Percentiles rank a stretch among this genome's conserved stretches.
These are phyloP conservation scores for Nyctalus aviator DNA, from an alignment of 2,797 vertebrate species.

Conservation along the genomic window DNA sequence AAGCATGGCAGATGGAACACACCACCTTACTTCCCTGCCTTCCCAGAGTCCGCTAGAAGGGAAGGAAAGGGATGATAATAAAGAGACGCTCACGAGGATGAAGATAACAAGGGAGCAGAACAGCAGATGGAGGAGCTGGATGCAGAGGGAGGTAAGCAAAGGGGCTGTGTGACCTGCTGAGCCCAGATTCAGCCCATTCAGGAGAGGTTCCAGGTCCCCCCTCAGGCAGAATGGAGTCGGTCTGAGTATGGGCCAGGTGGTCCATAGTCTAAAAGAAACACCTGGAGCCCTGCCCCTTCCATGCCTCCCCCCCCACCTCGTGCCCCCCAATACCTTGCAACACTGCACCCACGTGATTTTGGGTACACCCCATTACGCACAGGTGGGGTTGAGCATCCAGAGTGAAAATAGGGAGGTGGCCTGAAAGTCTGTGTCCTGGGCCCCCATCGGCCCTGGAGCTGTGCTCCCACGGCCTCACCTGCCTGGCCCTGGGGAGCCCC, in stretches of 20 bases:
- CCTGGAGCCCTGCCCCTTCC: accelerated
- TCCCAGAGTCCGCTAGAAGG: background rate
- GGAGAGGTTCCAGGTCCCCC: background rate
- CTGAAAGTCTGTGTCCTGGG: background rate
- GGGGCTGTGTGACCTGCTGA: background rate
- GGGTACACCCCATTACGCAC: accelerated
- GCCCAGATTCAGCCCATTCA: background rate
- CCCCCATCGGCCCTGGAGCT: background rate
- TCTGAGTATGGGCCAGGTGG: accelerated
- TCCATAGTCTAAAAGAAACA: accelerated
- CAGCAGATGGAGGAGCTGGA: too few relatives aligned
- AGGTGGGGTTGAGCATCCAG: background rate
- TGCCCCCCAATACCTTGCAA: background rate
- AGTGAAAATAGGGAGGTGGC: background rate
- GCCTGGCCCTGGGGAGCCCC: background rate
- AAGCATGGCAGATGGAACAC: background rate
- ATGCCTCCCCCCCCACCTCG: background rate
- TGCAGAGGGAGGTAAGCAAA: too few relatives aligned
- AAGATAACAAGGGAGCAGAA: background rate
- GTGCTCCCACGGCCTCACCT: accelerated
- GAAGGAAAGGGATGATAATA: background rate
- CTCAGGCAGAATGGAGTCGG: background rate
- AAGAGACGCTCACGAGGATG: background rate
- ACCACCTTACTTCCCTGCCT: background rate
- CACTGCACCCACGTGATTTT: background rate